phyloP scores from a whole-genome alignment of 2,888 invertebrate genomes.

The Eristalinus aeneus region DNA sequence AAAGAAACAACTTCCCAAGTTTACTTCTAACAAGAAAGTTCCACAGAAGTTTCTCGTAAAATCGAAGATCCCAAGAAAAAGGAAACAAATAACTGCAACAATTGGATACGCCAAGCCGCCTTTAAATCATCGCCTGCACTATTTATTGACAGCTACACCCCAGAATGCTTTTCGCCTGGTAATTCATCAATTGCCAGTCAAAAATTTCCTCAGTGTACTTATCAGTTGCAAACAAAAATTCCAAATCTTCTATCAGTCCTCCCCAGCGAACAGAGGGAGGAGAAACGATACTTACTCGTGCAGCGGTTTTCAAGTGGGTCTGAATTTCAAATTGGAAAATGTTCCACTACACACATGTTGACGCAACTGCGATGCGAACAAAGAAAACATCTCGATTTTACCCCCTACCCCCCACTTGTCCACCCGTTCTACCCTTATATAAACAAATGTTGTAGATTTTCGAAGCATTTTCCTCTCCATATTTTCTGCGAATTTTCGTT shows the following conservation, averaged over 20 bases:
- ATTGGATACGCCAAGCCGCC: too few species aligned
- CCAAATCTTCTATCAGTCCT: background rate
- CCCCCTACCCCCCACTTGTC: background rate
- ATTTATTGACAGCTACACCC: too few species aligned
- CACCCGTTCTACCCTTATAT: background rate
- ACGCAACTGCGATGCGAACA: constrained; percentile 40
- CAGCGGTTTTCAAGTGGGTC: constrained; percentile 18
- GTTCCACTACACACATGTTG: constrained; percentile 12
- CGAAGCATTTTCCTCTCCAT: constrained; percentile 13
- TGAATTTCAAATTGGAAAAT: constrained; percentile 18
- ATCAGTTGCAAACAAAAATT: background rate
- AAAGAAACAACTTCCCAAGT: too few species aligned
- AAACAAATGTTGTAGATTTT: background rate
- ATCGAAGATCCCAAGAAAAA: too few species aligned
- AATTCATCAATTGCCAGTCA: background rate
- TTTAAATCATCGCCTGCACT: too few species aligned
- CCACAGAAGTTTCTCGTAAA: too few species aligned
- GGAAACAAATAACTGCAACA: too few species aligned
- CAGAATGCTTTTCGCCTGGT: too few species aligned
- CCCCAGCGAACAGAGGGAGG: background rate
- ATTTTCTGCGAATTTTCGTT: constrained; percentile 1
- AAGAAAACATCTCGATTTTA: constrained; percentile 24
- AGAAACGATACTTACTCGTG: background rate
- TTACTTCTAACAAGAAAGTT: too few species aligned
- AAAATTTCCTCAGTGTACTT: background rate